These are phyloP conservation scores for Tenthredo mesomela DNA, from an alignment of 2,888 invertebrate species.

Conservation along the genomic window DNA sequence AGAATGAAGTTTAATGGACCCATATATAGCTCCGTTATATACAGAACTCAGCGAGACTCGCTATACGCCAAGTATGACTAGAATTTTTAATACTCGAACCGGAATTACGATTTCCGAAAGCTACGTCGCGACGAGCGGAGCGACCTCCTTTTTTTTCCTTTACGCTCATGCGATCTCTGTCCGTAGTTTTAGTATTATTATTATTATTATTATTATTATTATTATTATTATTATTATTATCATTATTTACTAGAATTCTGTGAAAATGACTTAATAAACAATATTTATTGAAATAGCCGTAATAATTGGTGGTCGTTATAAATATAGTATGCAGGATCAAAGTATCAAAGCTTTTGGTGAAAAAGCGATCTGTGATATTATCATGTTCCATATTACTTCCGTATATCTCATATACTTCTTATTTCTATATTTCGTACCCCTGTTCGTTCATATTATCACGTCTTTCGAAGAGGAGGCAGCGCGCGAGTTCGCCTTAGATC, in stretches of 20 bases:
- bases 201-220: not conserved
- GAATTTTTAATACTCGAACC: constrained; percentile 34
- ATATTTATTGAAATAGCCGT: too few relatives aligned
- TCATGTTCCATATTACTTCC: not conserved
- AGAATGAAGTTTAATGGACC: not conserved
- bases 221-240: not conserved
- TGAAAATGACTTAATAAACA: too few relatives aligned
- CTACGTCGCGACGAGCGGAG: constrained; percentile 1
- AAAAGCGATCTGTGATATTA: not conserved
- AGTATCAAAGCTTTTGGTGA: not conserved
- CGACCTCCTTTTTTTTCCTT: not conserved
- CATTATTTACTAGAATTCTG: not conserved
- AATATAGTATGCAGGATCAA: not conserved
- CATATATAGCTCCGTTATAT: constrained; percentile 4
- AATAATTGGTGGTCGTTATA: too few relatives aligned
- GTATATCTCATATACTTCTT: not conserved
- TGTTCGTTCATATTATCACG: not conserved
- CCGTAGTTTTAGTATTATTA: not conserved
- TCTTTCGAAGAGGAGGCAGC: not conserved
- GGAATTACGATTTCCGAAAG: not conserved
- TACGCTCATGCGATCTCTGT: not conserved
- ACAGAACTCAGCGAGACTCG: not conserved
- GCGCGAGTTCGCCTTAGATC: constrained; percentile 4
- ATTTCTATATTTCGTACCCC: not conserved
- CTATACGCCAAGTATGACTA: constrained; percentile 24